Conservation (phyloP, 1,140 invertebrate species). For the Probaryconus sp. region DNA sequence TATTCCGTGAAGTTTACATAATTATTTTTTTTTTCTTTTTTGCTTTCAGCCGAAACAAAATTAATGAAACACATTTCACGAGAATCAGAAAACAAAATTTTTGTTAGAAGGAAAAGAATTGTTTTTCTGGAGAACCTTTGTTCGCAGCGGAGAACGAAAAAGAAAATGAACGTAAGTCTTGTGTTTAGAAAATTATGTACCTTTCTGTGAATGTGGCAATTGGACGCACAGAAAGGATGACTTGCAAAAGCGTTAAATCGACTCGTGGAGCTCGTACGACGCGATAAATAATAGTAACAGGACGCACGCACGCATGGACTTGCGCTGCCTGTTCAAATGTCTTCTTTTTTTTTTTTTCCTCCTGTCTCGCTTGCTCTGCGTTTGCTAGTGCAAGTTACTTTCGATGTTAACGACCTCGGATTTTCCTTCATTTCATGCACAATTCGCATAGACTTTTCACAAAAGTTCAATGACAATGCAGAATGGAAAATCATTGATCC, state of each 20-base stretch:
- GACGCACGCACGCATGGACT: conserved; percentile 40
- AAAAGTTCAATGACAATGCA: conserved; percentile 26
- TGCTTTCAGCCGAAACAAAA: too few relatives aligned
- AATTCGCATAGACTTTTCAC: conserved; percentile 27
- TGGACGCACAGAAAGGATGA: conserved; percentile 21
- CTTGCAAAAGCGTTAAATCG: conserved; percentile 51
- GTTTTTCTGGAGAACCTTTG: too few relatives aligned
- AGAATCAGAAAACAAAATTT: too few relatives aligned
- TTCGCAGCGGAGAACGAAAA: too few relatives aligned
- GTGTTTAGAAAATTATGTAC: conserved; percentile 7
- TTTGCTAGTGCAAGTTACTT: conserved; percentile 48
- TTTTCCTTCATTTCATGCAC: conserved; percentile 41
- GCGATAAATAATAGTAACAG: conserved; percentile 50
- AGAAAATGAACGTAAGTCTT: too few relatives aligned
- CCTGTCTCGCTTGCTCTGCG: conserved; percentile 10
- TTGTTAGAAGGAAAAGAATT: not conserved
- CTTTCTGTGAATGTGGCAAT: conserved; percentile 1
- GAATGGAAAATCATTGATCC: too few relatives aligned
- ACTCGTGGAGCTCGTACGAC: conserved; percentile 25
- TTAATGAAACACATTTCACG: too few relatives aligned
- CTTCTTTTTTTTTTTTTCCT: conserved; percentile 28
- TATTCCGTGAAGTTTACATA: too few relatives aligned
- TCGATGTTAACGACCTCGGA: conserved; percentile 57
- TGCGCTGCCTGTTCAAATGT: conserved; percentile 34
- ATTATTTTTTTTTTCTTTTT: too few relatives aligned